Percentiles rank a stretch among this genome's conserved stretches.
These are phyloP conservation scores for Limosa lapponica DNA, from an alignment of 2,797 vertebrate genomes.

Conservation along the genomic window DNA sequence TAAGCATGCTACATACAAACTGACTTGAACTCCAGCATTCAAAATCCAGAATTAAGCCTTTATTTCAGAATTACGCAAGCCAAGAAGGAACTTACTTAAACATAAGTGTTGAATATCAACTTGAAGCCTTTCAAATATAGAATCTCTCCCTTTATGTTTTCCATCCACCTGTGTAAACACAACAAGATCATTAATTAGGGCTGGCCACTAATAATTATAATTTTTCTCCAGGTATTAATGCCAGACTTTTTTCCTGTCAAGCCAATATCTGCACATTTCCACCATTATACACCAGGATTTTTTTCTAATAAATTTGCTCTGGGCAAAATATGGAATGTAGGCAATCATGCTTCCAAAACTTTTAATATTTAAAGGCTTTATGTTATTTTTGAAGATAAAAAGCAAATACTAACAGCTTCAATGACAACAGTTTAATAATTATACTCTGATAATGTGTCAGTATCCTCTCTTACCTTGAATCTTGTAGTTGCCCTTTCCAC, in stretches of 20 bases:
- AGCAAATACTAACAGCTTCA: neutral
- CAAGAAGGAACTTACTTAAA: constrained; percentile 82
- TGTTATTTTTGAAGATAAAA: neutral
- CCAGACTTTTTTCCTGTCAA: neutral
- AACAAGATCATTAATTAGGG: neutral
- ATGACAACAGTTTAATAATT: neutral
- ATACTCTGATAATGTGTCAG: neutral
- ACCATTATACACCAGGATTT: neutral
- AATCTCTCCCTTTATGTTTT: constrained; percentile 85
- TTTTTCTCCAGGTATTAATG: neutral
- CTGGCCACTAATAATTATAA: neutral
- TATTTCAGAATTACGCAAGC: neutral
- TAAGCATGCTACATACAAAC: neutral
- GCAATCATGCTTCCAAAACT: neutral
- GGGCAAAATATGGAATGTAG: neutral
- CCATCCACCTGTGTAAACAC: constrained; percentile 88
- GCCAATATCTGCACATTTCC: neutral
- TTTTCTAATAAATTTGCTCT: neutral
- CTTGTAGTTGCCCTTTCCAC: constrained; percentile 93
- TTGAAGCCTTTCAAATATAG: constrained; percentile 90
- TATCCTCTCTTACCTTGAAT: constrained; percentile 86
- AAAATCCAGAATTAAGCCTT: neutral
- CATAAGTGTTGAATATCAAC: constrained; percentile 96
- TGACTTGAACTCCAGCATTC: neutral
- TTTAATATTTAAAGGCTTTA: neutral